phyloP scores from a whole-genome alignment of 1,140 invertebrate species.

The Stratiolaelaps scimitus region DNA sequence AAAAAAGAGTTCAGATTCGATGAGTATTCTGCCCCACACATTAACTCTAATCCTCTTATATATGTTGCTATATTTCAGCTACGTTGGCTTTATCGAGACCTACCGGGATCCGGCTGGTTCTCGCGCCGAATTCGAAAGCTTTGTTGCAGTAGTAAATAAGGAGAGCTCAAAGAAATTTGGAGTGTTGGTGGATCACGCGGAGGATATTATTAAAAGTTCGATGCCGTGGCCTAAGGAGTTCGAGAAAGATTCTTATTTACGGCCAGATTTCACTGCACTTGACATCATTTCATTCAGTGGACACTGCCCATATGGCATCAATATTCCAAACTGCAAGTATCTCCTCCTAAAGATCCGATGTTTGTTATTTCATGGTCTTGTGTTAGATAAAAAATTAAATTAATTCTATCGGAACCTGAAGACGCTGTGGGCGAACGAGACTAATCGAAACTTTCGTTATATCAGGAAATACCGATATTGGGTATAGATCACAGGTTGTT shows the following conservation, averaged over 20 bases:
- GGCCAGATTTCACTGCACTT: conserved; percentile 90
- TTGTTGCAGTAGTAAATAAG: conserved; percentile 89
- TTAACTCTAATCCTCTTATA: no score
- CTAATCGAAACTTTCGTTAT: no score
- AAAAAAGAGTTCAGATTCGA: no score
- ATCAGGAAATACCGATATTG: no score
- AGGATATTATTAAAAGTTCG: conserved; percentile 55
- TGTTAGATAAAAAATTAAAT: no score
- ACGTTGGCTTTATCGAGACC: conserved; percentile 89
- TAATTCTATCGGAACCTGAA: no score
- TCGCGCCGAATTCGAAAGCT: conserved; percentile 86
- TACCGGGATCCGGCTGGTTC: conserved; percentile 84
- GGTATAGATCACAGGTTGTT: no score
- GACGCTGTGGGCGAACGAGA: no score
- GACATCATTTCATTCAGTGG: conserved; percentile 83
- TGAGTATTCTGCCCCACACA: no score
- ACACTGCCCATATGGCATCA: conserved; percentile 84
- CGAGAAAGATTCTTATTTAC: conserved; percentile 80
- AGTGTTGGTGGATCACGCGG: conserved; percentile 62
- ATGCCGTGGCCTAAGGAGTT: conserved; percentile 75
- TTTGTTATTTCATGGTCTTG: no score
- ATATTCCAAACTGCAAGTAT: conserved; percentile 89
- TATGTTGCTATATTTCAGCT: conserved; percentile 46
- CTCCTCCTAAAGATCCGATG: no score
- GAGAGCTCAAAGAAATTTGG: conserved; percentile 82